Evolutionary conservation across 2,797 vertebrate species (phyloP).

Genomic region (Eulemur albifrons): DNA sequence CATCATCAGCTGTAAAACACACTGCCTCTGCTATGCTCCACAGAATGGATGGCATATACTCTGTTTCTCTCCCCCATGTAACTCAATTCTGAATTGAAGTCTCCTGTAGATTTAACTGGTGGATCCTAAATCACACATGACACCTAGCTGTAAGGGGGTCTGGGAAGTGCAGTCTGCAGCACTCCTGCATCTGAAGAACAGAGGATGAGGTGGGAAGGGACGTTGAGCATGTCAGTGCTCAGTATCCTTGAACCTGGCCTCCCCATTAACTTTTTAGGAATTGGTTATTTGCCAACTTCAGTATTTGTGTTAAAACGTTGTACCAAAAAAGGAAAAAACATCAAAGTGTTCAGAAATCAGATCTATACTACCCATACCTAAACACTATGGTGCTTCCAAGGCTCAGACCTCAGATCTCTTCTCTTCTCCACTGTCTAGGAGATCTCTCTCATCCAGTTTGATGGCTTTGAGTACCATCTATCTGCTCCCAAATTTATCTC

Average conservation of each 20-base stretch:
- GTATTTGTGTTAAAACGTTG: neutral
- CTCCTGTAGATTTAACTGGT: neutral
- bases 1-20: neutral
- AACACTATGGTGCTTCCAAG: neutral
- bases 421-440: neutral
- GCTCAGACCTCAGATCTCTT: neutral
- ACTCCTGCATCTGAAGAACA: neutral
- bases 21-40: neutral
- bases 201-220: neutral
- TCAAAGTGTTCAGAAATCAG: slow-evolving; percentile 16
- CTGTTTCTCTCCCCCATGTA: neutral
- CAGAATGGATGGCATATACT: neutral
- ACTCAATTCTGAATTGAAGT: neutral
- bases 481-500: neutral
- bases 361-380: neutral
- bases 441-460: neutral
- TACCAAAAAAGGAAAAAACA: neutral
- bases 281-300: neutral
- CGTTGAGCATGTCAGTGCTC: neutral
- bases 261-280: slow-evolving; percentile 18
- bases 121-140: neutral
- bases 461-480: neutral
- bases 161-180: neutral
- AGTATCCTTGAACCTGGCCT: neutral
- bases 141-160: neutral